Percentiles rank a stretch among this genome's conserved stretches.
Conservation (phyloP, 2,888 invertebrate species). For the Hipparchia sbordonii region DNA sequence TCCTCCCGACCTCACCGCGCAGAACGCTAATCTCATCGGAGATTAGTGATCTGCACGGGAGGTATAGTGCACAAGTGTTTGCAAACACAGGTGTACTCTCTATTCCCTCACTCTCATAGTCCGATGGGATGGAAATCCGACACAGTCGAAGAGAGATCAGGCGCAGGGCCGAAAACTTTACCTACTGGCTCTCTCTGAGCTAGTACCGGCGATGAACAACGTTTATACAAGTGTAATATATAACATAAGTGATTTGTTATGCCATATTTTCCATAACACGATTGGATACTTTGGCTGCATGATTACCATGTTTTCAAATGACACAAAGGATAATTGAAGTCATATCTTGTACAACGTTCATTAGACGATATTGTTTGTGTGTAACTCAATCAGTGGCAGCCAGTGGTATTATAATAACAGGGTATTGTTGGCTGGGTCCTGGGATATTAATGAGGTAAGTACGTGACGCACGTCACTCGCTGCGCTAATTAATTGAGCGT, state of each 20-base stretch:
- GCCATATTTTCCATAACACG: background rate
- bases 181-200: too few relatives aligned
- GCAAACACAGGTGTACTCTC: too few relatives aligned
- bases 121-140: too few relatives aligned
- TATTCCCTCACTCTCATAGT: too few relatives aligned
- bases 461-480: constrained; percentile 65
- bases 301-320: constrained; percentile 1
- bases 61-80: too few relatives aligned
- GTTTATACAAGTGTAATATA: too few relatives aligned
- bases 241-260: background rate
- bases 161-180: too few relatives aligned
- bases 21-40: too few relatives aligned
- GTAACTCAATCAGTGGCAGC: constrained; percentile 63
- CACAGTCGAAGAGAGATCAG: too few relatives aligned
- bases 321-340: constrained; percentile 3
- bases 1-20: too few relatives aligned
- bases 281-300: background rate
- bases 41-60: too few relatives aligned
- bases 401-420: constrained; percentile 63
- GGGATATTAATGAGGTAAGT: constrained; percentile 77
- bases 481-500: constrained; percentile 75
- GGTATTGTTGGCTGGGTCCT: constrained; percentile 61
- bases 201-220: too few relatives aligned
- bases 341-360: constrained; percentile 33
- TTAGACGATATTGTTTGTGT: constrained; percentile 55